Conservation (phyloP, 2,888 invertebrate species). For the Ctena decussata region DNA sequence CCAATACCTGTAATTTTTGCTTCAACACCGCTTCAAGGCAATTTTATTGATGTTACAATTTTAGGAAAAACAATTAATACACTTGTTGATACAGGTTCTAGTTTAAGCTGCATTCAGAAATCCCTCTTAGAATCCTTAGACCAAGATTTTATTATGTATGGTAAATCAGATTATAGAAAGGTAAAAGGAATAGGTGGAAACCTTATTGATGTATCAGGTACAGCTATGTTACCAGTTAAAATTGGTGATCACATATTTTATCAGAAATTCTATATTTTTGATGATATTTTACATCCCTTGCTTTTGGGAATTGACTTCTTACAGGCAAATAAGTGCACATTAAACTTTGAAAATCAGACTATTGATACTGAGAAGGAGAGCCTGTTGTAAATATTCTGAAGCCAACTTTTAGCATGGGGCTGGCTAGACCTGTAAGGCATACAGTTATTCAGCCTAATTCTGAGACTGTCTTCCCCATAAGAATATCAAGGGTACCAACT, state of each 20-base stretch:
- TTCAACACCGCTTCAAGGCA: neutral
- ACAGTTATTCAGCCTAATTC: conserved; percentile 8
- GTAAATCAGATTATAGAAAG: neutral
- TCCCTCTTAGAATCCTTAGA: conserved; percentile 18
- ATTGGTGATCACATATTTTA: conserved; percentile 11
- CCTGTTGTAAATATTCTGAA: conserved; percentile 2
- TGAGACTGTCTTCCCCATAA: conserved; percentile 26
- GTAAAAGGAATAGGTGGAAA: conserved; percentile 37
- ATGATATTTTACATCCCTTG: conserved; percentile 28
- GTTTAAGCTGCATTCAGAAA: conserved; percentile 25
- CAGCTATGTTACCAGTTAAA: conserved; percentile 8
- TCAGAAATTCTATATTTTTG: conserved; percentile 38
- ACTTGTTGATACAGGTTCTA: conserved; percentile 23
- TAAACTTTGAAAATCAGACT: conserved; percentile 12
- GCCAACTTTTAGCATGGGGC: conserved; percentile 17
- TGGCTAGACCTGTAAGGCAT: conserved; percentile 8
- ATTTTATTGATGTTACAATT: conserved; percentile 14
- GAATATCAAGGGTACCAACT: conserved; percentile 10
- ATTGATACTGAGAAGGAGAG: conserved; percentile 10
- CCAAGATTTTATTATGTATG: neutral
- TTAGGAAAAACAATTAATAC: neutral
- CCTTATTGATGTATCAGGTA: conserved; percentile 13
- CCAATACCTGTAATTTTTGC: neutral
- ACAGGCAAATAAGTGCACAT: conserved; percentile 22
- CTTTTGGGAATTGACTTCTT: conserved; percentile 42